Base-by-base conservation (phyloP, 2,888 invertebrate genomes). In the Caenorhabditis wallacei region DNA sequence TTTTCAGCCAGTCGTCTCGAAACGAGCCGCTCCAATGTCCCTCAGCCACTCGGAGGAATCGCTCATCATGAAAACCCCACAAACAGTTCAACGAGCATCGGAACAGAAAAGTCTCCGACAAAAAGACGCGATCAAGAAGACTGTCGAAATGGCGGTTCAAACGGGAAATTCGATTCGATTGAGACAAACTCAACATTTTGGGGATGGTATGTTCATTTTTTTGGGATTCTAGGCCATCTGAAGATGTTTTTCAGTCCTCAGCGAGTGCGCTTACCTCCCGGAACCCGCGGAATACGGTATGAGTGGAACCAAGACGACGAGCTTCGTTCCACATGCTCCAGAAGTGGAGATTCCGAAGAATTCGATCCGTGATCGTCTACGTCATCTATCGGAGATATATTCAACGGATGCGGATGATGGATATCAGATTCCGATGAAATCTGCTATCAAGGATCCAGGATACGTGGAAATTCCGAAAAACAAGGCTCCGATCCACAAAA, bases 1-100 rank as follows among this genome's bases (percentile, higher is more conserved):
- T 48, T 80, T 79, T 35, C 68, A 80, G 80, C 80, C 80, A 54
- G 63, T 80, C n/a, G 46, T 59, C 43, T 68, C 76, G 5, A 74
- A 74, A 40, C 48, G 74, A 7, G 1, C n/a, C 8, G n/a, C 46
- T 1, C 24, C 43, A 7, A 26, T 24, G 18, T 68, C 72, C 1
- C n/a, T 22, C 20, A 68, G 40, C 35, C 59, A 51, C 5, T 68
- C 72, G 0, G 48, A 59, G 16, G 80, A 80, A 1, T 80, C 72
- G 0, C 46, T 70, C 0, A 37, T 59, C 16, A 37, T 69, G 24
- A 51, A 63, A 26, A 69, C 80, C 0, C 81, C 81, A 4, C 57
- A 75, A 51, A 81, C 81, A 0, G 70, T 81, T n/a, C 63, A 70
- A 16, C 24, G 71, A 30, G 64, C 26, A 8, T 4, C 26, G 1